A percentile compares a stretch with the other conserved stretches of the same genome.
These are phyloP conservation scores for Acronicta psi DNA, from an alignment of 2,888 invertebrate species.

Conservation along the genomic window DNA sequence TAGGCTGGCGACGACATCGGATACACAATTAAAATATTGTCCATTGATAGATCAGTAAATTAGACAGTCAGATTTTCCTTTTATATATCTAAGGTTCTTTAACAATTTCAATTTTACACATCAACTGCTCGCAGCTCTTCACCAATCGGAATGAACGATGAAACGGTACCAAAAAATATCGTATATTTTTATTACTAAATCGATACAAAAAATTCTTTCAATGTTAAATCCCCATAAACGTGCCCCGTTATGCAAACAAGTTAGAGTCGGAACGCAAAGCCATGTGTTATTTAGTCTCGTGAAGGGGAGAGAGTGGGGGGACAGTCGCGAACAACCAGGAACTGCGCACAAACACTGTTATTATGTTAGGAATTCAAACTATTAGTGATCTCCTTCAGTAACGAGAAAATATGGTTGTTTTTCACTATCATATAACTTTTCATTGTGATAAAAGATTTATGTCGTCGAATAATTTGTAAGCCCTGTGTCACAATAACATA, in stretches of 20 bases:
- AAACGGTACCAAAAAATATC: not conserved
- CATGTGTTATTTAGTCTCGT: conserved; percentile 25
- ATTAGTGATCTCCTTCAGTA: conserved; percentile 12
- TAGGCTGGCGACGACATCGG: too few relatives aligned
- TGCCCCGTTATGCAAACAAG: conserved; percentile 27
- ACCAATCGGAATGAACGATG: too few relatives aligned
- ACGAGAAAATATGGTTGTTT: conserved; percentile 26
- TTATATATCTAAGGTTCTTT: too few relatives aligned
- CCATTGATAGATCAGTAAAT: too few relatives aligned
- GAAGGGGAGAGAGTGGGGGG: not conserved
- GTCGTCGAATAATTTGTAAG: too few relatives aligned
- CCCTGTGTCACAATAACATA: not conserved
- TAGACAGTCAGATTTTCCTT: too few relatives aligned
- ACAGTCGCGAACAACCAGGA: conserved; percentile 17
- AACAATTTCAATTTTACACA: too few relatives aligned
- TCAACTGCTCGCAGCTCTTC: too few relatives aligned
- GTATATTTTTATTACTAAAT: conserved; percentile 25
- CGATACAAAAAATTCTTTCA: conserved; percentile 32
- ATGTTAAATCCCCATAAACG: conserved; percentile 28
- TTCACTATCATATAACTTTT: not conserved
- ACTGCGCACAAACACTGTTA: conserved; percentile 21
- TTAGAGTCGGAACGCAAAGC: conserved; percentile 18
- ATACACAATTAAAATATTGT: too few relatives aligned
- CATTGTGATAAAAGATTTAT: not conserved
- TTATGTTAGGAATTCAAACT: conserved; percentile 27